Percentiles rank a stretch among this genome's conserved stretches.
Evolutionary conservation across 1,140 invertebrate genomes (phyloP).

Genomic region (Nasonia longicornis): DNA sequence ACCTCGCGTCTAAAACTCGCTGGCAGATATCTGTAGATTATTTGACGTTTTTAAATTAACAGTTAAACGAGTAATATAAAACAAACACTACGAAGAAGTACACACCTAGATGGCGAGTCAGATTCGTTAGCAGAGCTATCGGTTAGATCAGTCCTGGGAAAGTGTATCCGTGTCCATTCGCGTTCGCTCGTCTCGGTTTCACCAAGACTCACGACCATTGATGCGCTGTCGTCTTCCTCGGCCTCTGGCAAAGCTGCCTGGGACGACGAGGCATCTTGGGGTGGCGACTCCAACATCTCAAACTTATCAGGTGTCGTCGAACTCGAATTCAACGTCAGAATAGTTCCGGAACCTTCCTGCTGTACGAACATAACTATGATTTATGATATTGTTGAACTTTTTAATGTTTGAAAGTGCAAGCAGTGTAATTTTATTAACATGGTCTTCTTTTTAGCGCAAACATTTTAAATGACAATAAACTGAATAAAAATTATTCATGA

Average conservation of each 20-base stretch:
- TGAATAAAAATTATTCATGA: too few relatives aligned
- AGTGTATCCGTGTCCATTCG: slow-evolving; percentile 65
- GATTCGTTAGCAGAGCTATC: slow-evolving; percentile 47
- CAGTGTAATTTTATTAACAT: too few relatives aligned
- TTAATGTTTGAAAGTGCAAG: too few relatives aligned
- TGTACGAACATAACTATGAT: neutral
- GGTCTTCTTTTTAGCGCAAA: too few relatives aligned
- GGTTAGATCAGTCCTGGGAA: slow-evolving; percentile 55
- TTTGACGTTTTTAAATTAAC: neutral
- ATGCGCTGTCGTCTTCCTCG: slow-evolving; percentile 63
- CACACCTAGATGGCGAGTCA: slow-evolving; percentile 55
- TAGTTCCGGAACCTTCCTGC: slow-evolving; percentile 55
- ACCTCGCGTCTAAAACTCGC: slow-evolving; percentile 71
- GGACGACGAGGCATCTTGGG: slow-evolving; percentile 56
- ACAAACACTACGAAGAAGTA: neutral
- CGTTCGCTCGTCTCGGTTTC: slow-evolving; percentile 66
- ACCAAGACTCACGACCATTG: slow-evolving; percentile 61
- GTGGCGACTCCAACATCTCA: slow-evolving; percentile 61
- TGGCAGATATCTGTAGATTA: slow-evolving; percentile 64
- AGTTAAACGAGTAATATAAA: neutral
- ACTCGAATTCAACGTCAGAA: slow-evolving; percentile 61
- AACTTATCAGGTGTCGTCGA: slow-evolving; percentile 66
- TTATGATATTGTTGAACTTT: too few relatives aligned
- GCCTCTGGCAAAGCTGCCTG: slow-evolving; percentile 54
- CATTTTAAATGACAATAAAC: too few relatives aligned